Evolutionary conservation across 2,113 vertebrate species (phyloP).

Genomic region (Hemiscyllium ocellatum): DNA sequence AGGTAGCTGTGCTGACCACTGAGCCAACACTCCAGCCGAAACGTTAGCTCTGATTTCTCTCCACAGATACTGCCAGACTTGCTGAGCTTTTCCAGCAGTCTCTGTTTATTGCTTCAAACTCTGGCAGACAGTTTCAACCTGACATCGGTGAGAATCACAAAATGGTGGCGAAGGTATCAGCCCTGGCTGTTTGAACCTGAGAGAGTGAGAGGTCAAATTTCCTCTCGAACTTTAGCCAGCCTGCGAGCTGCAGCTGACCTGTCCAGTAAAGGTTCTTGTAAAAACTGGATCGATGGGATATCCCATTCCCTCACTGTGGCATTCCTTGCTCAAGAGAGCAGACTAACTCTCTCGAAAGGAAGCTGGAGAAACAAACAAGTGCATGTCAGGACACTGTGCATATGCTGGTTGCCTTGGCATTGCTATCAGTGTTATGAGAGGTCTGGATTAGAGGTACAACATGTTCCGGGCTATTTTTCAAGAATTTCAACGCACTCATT

Average conservation of each 20-base stretch:
- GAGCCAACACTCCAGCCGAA: too few species aligned
- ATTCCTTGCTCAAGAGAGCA: neutral
- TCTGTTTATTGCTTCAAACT: too few species aligned
- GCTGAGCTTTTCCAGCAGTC: too few species aligned
- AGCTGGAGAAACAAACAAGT: neutral
- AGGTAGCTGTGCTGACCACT: too few species aligned
- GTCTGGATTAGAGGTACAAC: neutral
- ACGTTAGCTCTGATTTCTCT: too few species aligned
- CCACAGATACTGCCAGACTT: too few species aligned
- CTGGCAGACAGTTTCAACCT: neutral
- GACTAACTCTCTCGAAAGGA: neutral
- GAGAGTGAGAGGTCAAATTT: neutral
- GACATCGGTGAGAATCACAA: neutral
- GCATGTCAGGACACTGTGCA: neutral
- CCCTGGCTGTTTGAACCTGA: neutral
- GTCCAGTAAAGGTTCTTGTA: neutral
- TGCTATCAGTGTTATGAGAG: neutral
- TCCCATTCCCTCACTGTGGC: neutral
- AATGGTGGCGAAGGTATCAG: neutral
- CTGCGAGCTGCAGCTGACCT: neutral
- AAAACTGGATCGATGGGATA: neutral
- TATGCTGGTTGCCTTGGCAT: neutral
- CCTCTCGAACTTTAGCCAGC: neutral
- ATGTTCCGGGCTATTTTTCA: neutral
- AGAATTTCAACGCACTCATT: neutral